Conservation (phyloP, 2,888 invertebrate species). For the Pyrrhosoma nymphula region DNA sequence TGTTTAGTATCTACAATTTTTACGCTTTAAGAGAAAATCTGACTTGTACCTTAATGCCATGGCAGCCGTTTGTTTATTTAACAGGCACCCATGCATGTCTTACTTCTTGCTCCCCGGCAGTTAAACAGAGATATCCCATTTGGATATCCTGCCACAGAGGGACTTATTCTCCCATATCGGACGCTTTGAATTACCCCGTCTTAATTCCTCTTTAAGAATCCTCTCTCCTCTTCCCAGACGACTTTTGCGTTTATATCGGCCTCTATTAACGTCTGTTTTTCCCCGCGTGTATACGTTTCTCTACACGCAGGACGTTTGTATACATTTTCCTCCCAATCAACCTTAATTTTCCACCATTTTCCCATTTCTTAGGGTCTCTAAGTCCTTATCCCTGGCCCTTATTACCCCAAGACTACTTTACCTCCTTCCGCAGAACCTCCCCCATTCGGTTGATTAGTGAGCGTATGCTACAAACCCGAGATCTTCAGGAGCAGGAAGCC, state of each 20-base stretch:
- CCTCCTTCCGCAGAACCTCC: background rate
- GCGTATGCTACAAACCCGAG: background rate
- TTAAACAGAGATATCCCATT: too few species aligned
- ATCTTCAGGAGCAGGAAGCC: background rate
- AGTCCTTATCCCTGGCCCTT: background rate
- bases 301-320: background rate
- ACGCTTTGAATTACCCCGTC: background rate
- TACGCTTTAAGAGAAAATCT: too few species aligned
- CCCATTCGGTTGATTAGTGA: background rate
- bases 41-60: too few species aligned
- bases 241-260: background rate
- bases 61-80: too few species aligned
- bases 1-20: too few species aligned
- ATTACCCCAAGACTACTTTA: background rate
- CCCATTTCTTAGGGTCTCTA: background rate
- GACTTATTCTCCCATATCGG: background rate
- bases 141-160: too few species aligned
- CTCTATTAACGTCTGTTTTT: background rate
- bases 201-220: background rate
- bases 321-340: background rate
- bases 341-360: constrained; percentile 8
- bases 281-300: background rate
- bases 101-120: too few species aligned
- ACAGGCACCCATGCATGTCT: too few species aligned
- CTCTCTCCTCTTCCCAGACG: background rate